A percentile compares a stretch with the other conserved stretches of the same genome.
phyloP scores from a whole-genome alignment of 2,797 vertebrate genomes.

The Falco cherrug region DNA sequence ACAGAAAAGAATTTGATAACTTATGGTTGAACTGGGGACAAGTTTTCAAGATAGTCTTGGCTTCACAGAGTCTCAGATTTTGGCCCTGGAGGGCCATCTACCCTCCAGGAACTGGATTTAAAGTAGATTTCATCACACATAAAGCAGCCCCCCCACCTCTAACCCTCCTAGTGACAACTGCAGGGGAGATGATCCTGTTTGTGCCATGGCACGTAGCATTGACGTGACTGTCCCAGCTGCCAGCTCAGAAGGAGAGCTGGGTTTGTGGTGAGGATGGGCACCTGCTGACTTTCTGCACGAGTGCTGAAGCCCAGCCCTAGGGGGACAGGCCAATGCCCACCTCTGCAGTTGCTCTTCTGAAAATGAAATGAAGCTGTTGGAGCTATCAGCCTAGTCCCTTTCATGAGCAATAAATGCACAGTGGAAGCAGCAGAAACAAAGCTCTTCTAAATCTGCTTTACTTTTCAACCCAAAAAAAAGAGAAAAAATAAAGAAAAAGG shows the following conservation, averaged over 20 bases:
- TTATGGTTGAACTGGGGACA: not conserved
- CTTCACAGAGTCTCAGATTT: not conserved
- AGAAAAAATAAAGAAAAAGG: not conserved
- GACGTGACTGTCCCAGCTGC: slow-evolving; percentile 1
- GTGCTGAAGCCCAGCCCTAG: not conserved
- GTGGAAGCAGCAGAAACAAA: slow-evolving; percentile 7
- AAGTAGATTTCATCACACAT: not conserved
- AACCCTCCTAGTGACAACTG: not conserved
- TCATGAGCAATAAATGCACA: slow-evolving; percentile 13
- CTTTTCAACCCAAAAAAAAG: not conserved
- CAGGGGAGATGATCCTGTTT: not conserved
- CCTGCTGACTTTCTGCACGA: slow-evolving; percentile 30
- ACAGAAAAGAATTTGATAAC: not conserved
- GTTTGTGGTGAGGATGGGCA: not conserved
- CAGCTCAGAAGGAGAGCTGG: not conserved
- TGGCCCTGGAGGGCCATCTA: not conserved
- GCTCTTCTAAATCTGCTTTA: not conserved
- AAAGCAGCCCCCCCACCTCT: not conserved
- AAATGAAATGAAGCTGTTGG: not conserved
- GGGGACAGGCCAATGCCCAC: not conserved
- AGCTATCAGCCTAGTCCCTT: not conserved
- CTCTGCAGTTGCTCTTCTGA: not conserved
- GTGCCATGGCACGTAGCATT: slow-evolving; percentile 1
- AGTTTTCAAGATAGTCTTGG: not conserved
- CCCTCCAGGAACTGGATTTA: not conserved